Conservation (phyloP, 1,140 invertebrate genomes). For the Acromyrmex heyeri region DNA sequence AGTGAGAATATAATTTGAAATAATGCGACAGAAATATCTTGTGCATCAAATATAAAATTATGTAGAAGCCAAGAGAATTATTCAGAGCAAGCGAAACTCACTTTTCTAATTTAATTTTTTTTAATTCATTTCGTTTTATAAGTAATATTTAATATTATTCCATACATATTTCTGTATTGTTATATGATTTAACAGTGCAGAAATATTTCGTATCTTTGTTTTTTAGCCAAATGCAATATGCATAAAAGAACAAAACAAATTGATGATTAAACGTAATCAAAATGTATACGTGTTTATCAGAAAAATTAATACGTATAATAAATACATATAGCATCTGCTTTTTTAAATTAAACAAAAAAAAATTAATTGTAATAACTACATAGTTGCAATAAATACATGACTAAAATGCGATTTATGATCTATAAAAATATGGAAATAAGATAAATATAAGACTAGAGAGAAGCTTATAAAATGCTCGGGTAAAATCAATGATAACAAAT, state of each 20-base stretch:
- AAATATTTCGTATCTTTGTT: background rate
- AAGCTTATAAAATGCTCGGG: slow-evolving; percentile 41
- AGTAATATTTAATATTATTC: background rate
- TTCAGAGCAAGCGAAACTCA: slow-evolving; percentile 21
- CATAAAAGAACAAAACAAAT: background rate
- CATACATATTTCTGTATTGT: background rate
- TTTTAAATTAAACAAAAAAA: slow-evolving; percentile 22
- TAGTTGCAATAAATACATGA: slow-evolving; percentile 40
- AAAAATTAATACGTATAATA: slow-evolving; percentile 36
- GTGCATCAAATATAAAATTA: slow-evolving; percentile 36
- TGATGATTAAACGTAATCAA: background rate
- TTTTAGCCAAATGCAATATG: background rate
- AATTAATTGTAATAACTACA: background rate
- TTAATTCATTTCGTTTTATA: background rate
- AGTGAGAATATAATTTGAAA: slow-evolving; percentile 11
- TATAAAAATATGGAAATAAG: slow-evolving; percentile 36
- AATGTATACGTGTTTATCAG: background rate
- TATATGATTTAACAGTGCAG: background rate
- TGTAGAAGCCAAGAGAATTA: background rate
- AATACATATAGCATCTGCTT: slow-evolving; percentile 20
- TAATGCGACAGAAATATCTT: slow-evolving; percentile 16
- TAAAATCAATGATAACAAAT: slow-evolving; percentile 51
- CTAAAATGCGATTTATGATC: slow-evolving; percentile 12
- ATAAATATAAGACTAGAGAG: slow-evolving; percentile 44
- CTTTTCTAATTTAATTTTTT: background rate